Evolutionary conservation across 2,113 vertebrate species (phyloP).

Genomic region (Mus pahari): DNA sequence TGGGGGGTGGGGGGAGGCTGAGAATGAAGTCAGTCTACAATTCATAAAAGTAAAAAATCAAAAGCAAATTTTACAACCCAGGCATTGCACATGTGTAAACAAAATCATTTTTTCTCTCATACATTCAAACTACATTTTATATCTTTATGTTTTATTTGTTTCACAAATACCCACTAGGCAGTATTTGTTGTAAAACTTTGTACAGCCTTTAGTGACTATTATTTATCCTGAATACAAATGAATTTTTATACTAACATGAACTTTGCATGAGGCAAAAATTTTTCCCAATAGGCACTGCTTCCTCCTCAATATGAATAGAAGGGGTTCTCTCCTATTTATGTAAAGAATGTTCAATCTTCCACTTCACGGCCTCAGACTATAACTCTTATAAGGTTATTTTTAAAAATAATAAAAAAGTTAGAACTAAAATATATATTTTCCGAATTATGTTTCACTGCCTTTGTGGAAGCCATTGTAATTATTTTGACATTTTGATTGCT

Average conservation of each 20-base stretch:
- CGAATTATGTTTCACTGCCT: constrained; percentile 58
- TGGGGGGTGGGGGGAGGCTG: not conserved
- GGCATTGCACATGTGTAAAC: not conserved
- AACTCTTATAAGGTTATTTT: not conserved
- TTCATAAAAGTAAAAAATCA: not conserved
- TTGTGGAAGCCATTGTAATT: constrained; percentile 58
- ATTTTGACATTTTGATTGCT: constrained; percentile 59
- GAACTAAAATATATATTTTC: constrained; percentile 66
- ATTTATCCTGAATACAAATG: not conserved
- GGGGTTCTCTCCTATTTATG: not conserved
- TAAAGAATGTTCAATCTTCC: not conserved
- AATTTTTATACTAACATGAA: not conserved
- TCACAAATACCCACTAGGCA: not conserved
- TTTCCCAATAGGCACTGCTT: not conserved
- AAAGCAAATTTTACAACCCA: not conserved
- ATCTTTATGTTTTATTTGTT: not conserved
- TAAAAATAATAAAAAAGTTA: constrained; percentile 18
- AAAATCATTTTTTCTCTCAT: not conserved
- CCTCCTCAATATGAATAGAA: not conserved
- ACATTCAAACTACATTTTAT: not conserved
- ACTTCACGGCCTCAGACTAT: not conserved
- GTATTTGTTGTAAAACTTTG: not conserved
- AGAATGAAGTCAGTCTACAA: not conserved
- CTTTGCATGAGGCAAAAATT: not conserved
- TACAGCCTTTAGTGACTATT: not conserved